Conservation (phyloP, 2,888 invertebrate species). For the Physocephala rufipes region DNA sequence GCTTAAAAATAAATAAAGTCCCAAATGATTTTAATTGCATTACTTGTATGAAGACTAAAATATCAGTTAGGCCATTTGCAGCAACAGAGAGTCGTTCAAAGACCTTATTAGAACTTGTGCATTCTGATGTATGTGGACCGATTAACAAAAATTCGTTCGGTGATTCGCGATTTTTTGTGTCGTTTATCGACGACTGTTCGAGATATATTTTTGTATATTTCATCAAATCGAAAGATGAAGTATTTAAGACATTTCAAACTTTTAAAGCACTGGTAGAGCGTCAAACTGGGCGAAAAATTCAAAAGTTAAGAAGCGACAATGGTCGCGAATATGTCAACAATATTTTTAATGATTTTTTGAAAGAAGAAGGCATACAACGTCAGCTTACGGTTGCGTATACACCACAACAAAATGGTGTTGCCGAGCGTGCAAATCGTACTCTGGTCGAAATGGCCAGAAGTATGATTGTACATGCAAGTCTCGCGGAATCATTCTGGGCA, state of each 20-base stretch:
- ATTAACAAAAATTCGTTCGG: conserved; percentile 34
- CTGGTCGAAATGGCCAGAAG: conserved; percentile 4
- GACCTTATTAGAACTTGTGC: too few species aligned
- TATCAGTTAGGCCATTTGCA: too few species aligned
- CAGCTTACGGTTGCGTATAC: conserved; percentile 41
- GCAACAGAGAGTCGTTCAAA: too few species aligned
- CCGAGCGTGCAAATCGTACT: conserved; percentile 29
- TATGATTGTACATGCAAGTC: neutral
- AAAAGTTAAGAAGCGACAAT: conserved; percentile 34
- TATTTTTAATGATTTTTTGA: conserved; percentile 35
- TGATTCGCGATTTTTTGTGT: conserved; percentile 36
- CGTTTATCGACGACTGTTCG: conserved; percentile 36
- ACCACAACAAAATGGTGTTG: conserved; percentile 44
- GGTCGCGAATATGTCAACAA: conserved; percentile 21
- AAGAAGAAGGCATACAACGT: conserved; percentile 37
- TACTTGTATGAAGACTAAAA: too few species aligned
- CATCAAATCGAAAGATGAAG: conserved; percentile 37
- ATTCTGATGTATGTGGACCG: conserved; percentile 38
- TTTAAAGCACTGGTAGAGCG: conserved; percentile 45
- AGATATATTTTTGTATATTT: conserved; percentile 36
- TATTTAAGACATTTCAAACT: conserved; percentile 43
- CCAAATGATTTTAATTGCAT: too few species aligned
- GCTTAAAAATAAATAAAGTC: too few species aligned
- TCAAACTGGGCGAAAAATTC: conserved; percentile 45
- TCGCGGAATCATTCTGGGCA: conserved; percentile 15